These are phyloP conservation scores for Melieria omissa DNA, from an alignment of 2,888 invertebrate species.

Conservation along the genomic window DNA sequence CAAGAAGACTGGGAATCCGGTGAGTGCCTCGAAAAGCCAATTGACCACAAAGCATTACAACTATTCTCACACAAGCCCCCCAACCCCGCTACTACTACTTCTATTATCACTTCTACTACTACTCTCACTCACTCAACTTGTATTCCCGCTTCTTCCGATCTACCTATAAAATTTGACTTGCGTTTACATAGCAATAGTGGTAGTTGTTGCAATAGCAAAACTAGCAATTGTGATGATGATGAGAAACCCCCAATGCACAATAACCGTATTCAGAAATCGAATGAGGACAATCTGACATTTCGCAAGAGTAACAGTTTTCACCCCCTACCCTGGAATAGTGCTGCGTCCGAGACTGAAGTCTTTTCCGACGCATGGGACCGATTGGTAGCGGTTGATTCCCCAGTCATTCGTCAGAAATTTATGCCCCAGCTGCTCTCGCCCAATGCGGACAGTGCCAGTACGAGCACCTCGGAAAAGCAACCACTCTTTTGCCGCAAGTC, in stretches of 20 bases:
- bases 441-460: slow-evolving; percentile 12
- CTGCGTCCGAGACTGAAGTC: too few relatives aligned
- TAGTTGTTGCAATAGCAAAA: slow-evolving; percentile 43
- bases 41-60: slow-evolving; percentile 48
- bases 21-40: slow-evolving; percentile 60
- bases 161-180: slow-evolving; percentile 28
- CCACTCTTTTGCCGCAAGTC: slow-evolving; percentile 10
- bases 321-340: too few relatives aligned
- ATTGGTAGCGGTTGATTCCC: too few relatives aligned
- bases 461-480: slow-evolving; percentile 28
- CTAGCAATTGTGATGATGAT: slow-evolving; percentile 17
- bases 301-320: too few relatives aligned
- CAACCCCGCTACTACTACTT: slow-evolving; percentile 50
- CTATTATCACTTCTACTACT: slow-evolving; percentile 44
- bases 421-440: slow-evolving; percentile 43
- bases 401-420: slow-evolving; percentile 37
- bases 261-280: too few relatives aligned
- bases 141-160: slow-evolving; percentile 34
- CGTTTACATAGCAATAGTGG: slow-evolving; percentile 47
- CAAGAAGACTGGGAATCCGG: slow-evolving; percentile 68
- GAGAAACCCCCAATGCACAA: not conserved
- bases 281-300: too few relatives aligned
- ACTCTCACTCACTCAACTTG: slow-evolving; percentile 19
- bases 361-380: too few relatives aligned
- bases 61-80: slow-evolving; percentile 46